Evolutionary conservation across 2,888 invertebrate species (phyloP), one percentile per base, ranked within the genome.

Genomic region (Acanthosepion esculentum): DNA sequence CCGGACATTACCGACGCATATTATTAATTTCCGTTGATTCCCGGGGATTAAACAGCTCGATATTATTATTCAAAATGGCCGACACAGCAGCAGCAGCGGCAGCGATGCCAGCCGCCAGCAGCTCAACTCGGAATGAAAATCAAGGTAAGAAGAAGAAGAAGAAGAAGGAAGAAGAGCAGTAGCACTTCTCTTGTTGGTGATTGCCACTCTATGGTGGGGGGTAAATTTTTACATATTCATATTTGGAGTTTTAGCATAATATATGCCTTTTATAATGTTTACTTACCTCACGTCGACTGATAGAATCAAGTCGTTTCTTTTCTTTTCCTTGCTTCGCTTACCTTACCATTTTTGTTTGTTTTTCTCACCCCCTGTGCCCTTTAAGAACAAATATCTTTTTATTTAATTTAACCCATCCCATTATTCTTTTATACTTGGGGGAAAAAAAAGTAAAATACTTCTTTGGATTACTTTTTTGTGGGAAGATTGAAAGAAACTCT

Each of bases 31-130:
- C 78, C 78, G 78, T 78, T 33, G 93, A 91, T 94, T 95, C 94
- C 95, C 96, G 96, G 95, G 96, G 95, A 96, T 96, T 96, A 96
- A 96, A 96, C 95, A 95, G 94, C 91, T 53, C 95, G 78, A 96
- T 95, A 96, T 96, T 96, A 96, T 96, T 96, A 96, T 96, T 96
- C 96, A 96, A 96, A 96, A 96, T 96, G 96, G 96, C 96, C 95
- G 96, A 95, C 59, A 95, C 94, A 95, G 95, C 78, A 78, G 78
- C 78, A 78, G 78, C 78, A 78, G 78, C 78, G 78, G 78, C 78
- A 78, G 78, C 78, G n/a, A 78, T 33, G 78, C 15, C 78, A 78
- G 78, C 78, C 78, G 78, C n/a, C 78, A 78, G 78, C 78, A 78
- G 33, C 78, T 78, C 78, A 78, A 33, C n/a, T 78, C 78, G 78